Evolutionary conservation across 2,113 vertebrate species (phyloP), one percentile per base, ranked within the genome.

Genomic region (Xyliphius kryptos): DNA sequence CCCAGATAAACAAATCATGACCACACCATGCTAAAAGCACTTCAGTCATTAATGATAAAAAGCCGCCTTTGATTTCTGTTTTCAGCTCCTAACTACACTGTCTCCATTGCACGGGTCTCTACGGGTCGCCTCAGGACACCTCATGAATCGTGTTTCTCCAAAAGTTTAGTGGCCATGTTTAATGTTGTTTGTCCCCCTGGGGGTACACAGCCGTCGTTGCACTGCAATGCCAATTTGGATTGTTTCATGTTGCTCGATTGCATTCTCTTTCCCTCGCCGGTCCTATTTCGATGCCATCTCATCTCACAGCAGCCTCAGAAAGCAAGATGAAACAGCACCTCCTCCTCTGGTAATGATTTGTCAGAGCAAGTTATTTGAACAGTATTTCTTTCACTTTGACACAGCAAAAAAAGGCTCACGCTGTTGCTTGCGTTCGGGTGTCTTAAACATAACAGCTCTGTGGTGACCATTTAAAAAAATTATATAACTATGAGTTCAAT

Each of bases 101-200:
- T 37, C 43, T 48, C 14, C n/a, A 38, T 37, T 19, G 53, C 9
- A 14, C 52, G 2, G 52, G 32, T 21, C 57, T 61, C 49, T 40
- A 44, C 37, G 26, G 36, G 17, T 40, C 16, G 61, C 71, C 66
- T 56, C 44, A 4, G 71, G 66, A 61, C 32, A 52, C 55, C 43
- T 68, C 38, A 56, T 44, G 50, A 55, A 68, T 65, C 40, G 38
- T 22, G 59, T 68, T 69, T 60, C 26, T 47, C 46, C 57, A 55
- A 60, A 66, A 61, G 59, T 69, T 56, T 64, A 64, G 56, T 46
- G 22, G 53, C 52, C 47, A 57, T 66, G 66, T 69, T 73, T 69
- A 73, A 69, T 73, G 67, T 69, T 65, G 63, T 69, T 73, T 69
- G 51, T 66, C 66, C 50, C 54, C 71, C 65, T 32, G 26, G 61